Evolutionary conservation across 1,140 invertebrate species (phyloP), one percentile per base, ranked within the genome.

Genomic region (Cotesia vestalis): DNA sequence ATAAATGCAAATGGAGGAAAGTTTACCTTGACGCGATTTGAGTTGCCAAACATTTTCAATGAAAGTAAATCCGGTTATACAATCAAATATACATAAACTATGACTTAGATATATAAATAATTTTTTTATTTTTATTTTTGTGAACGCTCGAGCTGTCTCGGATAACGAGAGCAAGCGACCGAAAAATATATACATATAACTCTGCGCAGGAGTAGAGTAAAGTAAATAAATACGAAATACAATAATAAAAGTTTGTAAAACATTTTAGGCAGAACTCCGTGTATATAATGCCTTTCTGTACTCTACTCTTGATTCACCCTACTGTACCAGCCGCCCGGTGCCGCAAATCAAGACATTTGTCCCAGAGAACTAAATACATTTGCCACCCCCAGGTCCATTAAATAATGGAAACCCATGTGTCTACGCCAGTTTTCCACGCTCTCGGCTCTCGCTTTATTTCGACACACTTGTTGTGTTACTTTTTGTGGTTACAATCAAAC

Each of bases 261-360:
- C 77, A 80, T 74, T 83, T 46, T 79, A 76, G 77, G 75, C 73
- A 59, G 75, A 73, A 77, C 69, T 71, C 76, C 27, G 27, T 27
- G 27, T 27, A 27, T 27, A 27, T 82, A 81, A 81, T 79, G 80
- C 81, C 79, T 84, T 83, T 83, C 11, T 6, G 40, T 46, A 74
- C 71, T 69, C 75, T 77, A 76, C 59, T 78, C 78, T 79, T 79
- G 78, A 83, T 81, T 81, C 74, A 68, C 11, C 40, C 36, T 63
- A 70, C 69, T 53, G 46, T 62, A 62, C 74, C 57, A 67, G 11
- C 6, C 40, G 11, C 11, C 6, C 40, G 6, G 51, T 63, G 61
- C 77, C 73, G 77, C 79, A 79, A 85, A 85, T 86, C 83, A 83
- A 81, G 82, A 77, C 82, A 80, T 83, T 84, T 81, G 81, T 83